Evolutionary conservation across 2,113 vertebrate genomes (phyloP).

Genomic region (Colistium nudipinnis): DNA sequence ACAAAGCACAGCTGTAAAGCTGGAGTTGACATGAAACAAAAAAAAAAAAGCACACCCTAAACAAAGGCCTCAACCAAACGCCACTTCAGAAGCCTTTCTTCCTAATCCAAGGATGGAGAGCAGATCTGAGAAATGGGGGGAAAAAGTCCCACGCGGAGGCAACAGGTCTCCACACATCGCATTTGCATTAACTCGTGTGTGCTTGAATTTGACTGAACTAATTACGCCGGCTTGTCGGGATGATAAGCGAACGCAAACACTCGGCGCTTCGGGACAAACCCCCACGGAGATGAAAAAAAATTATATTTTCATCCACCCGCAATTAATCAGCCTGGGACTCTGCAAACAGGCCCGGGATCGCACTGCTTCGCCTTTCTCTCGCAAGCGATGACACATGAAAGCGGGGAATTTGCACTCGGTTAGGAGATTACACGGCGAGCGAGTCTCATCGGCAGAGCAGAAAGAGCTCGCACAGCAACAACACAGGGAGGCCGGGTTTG

Average conservation of each 20-base stretch:
- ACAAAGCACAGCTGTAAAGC: slow-evolving; percentile 75
- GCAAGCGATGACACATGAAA: slow-evolving; percentile 71
- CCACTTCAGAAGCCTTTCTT: slow-evolving; percentile 64
- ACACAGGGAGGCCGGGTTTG: slow-evolving; percentile 6
- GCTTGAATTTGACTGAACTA: slow-evolving; percentile 73
- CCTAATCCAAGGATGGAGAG: slow-evolving; percentile 70
- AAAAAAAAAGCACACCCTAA: slow-evolving; percentile 51
- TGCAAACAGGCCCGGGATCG: slow-evolving; percentile 53
- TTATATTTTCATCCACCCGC: slow-evolving; percentile 61
- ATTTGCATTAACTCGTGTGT: slow-evolving; percentile 53
- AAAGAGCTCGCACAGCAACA: slow-evolving; percentile 27
- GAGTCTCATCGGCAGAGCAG: slow-evolving; percentile 36
- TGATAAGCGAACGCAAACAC: slow-evolving; percentile 63
- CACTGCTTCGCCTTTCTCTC: slow-evolving; percentile 52
- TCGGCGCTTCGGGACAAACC: slow-evolving; percentile 52
- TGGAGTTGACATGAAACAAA: slow-evolving; percentile 66
- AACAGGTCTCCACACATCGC: slow-evolving; percentile 67
- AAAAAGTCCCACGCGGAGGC: slow-evolving; percentile 75
- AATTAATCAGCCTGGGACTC: slow-evolving; percentile 74
- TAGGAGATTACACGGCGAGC: slow-evolving; percentile 51
- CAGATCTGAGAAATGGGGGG: slow-evolving; percentile 64
- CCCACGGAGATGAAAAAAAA: slow-evolving; percentile 69
- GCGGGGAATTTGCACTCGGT: slow-evolving; percentile 49
- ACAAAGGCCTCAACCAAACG: slow-evolving; percentile 70
- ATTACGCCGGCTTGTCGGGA: slow-evolving; percentile 66